phyloP scores from a whole-genome alignment of 2,888 invertebrate genomes.

The Leptinotarsa rubiginosa region DNA sequence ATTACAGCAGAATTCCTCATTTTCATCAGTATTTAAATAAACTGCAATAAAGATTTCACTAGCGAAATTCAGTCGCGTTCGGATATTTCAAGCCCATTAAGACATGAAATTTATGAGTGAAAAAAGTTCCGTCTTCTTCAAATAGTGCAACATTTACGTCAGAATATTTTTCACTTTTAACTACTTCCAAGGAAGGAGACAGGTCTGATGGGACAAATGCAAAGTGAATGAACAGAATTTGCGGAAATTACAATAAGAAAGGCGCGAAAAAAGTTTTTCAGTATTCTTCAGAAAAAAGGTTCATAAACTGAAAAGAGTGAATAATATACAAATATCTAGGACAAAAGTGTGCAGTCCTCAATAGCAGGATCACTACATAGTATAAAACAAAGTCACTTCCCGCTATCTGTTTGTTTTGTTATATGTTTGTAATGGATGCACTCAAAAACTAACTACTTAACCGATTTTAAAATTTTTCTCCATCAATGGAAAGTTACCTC shows the following conservation, averaged over 20 bases:
- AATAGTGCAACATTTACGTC: conserved; percentile 18
- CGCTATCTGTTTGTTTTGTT: too few relatives aligned
- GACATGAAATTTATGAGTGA: conserved; percentile 19
- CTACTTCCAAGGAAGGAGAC: not conserved
- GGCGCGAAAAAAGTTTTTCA: not conserved
- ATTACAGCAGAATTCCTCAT: conserved; percentile 40
- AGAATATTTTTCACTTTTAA: not conserved
- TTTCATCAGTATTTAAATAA: conserved; percentile 44
- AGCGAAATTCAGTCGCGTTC: conserved; percentile 27
- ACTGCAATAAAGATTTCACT: conserved; percentile 39
- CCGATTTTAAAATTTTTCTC: too few relatives aligned
- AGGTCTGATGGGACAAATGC: conserved; percentile 5
- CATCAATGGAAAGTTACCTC: too few relatives aligned
- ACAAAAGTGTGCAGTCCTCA: not conserved
- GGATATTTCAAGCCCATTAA: conserved; percentile 30
- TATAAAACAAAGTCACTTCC: too few relatives aligned
- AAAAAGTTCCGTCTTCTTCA: conserved; percentile 1
- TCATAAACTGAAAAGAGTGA: not conserved
- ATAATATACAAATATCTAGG: not conserved
- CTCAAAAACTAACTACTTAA: too few relatives aligned
- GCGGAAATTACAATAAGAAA: not conserved
- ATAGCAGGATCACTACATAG: too few relatives aligned
- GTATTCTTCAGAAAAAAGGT: not conserved
- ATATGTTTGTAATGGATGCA: too few relatives aligned
- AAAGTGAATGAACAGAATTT: not conserved